Evolutionary conservation across 2,888 invertebrate genomes (phyloP).

Genomic region (Xanthostigma xanthostigma): DNA sequence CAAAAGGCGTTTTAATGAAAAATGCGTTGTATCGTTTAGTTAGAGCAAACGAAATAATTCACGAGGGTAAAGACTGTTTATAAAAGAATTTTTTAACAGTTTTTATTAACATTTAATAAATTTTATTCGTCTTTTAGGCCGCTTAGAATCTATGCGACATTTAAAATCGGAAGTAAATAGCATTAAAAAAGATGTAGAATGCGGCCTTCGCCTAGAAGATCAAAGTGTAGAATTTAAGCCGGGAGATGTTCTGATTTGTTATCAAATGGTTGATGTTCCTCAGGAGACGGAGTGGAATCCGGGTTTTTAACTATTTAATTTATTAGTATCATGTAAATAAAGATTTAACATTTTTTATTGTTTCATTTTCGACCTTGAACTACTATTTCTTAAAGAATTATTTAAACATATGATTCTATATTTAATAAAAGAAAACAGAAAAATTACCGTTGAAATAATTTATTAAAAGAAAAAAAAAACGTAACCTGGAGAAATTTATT

Average conservation of each 20-base stretch:
- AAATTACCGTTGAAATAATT: too few relatives aligned
- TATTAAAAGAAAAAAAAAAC: neutral
- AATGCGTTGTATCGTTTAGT: constrained; percentile 49
- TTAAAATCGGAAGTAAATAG: constrained; percentile 74
- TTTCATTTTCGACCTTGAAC: neutral
- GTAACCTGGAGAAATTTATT: neutral
- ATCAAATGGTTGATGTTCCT: constrained; percentile 42
- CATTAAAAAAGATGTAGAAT: constrained; percentile 74
- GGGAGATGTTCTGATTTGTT: constrained; percentile 71
- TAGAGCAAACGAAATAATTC: constrained; percentile 47
- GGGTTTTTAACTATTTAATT: constrained; percentile 44
- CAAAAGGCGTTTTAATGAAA: constrained; percentile 58
- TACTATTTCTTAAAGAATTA: neutral
- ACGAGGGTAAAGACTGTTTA: constrained; percentile 42
- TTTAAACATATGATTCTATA: neutral
- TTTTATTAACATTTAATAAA: constrained; percentile 1
- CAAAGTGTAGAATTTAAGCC: constrained; percentile 42
- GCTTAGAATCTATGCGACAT: constrained; percentile 70
- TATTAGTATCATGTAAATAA: neutral
- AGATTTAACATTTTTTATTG: neutral
- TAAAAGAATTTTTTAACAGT: constrained; percentile 4
- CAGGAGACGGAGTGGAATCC: constrained; percentile 73
- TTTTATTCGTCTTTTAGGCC: constrained; percentile 33
- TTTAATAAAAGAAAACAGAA: neutral
- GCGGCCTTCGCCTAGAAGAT: constrained; percentile 69